A percentile compares a stretch with the other conserved stretches of the same genome.
These are phyloP conservation scores for Muricea muricata DNA, from an alignment of 92 coral and sea anemone genomes.

Conservation along the genomic window DNA sequence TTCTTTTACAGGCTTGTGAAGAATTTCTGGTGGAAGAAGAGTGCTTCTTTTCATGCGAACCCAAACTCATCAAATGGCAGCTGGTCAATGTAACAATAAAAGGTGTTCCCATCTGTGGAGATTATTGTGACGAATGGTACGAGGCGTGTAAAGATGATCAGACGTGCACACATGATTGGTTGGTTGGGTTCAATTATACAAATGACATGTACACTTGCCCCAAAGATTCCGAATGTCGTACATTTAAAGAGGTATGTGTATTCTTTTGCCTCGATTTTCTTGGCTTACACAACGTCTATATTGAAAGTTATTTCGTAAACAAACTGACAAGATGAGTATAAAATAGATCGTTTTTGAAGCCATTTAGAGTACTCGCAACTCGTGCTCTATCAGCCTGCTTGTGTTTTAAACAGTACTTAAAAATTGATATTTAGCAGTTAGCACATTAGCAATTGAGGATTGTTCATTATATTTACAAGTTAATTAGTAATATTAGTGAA, in stretches of 20 bases:
- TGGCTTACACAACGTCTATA: too few species aligned
- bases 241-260: constrained; percentile 72
- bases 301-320: too few species aligned
- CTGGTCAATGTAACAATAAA: constrained; percentile 20
- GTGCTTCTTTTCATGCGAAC: constrained; percentile 91
- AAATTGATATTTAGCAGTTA: background rate
- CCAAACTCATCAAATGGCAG: constrained; percentile 81
- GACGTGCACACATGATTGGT: constrained; percentile 82
- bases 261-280: background rate
- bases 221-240: constrained; percentile 57
- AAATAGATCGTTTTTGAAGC: too few species aligned
- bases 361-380: too few species aligned
- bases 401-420: too few species aligned
- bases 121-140: constrained; percentile 82
- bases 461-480: too few species aligned
- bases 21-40: constrained; percentile 74
- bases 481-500: too few species aligned
- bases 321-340: too few species aligned
- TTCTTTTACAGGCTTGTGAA: constrained; percentile 72
- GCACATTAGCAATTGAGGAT: too few species aligned
- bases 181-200: constrained; percentile 57
- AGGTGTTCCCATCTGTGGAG: constrained; percentile 77
- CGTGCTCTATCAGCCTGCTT: too few species aligned
- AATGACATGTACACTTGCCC: constrained; percentile 68
- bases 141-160: constrained; percentile 82